Conservation (phyloP, 2,113 vertebrate genomes). For the Colossoma macropomum region DNA sequence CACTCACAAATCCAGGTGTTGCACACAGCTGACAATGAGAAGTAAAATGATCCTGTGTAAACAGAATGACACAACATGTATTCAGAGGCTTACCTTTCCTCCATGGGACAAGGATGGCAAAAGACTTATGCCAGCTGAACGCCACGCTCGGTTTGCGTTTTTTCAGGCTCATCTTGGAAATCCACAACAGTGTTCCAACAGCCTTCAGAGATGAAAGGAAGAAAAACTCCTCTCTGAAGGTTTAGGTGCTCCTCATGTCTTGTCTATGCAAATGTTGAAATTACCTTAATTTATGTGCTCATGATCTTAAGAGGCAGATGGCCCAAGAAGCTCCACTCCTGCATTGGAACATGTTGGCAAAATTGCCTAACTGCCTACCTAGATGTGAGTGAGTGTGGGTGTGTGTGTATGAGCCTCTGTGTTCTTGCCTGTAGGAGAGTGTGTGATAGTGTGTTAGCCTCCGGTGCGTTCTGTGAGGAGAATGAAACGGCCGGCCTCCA, state of each 20-base stretch:
- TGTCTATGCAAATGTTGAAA: background rate
- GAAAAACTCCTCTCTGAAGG: conserved; percentile 12
- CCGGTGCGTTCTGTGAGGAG: conserved; percentile 58
- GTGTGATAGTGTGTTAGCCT: conserved; percentile 42
- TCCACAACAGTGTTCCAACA: conserved; percentile 18
- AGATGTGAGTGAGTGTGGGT: background rate
- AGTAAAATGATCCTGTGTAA: conserved; percentile 21
- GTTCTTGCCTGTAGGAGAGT: conserved; percentile 12
- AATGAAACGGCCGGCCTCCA: conserved; percentile 59
- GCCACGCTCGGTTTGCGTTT: conserved; percentile 69
- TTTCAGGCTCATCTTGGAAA: conserved; percentile 69
- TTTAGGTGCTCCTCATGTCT: conserved; percentile 51
- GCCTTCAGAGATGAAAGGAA: conserved; percentile 2
- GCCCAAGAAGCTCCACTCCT: conserved; percentile 12
- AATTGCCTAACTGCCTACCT: background rate
- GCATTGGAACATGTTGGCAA: conserved; percentile 9
- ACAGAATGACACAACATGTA: conserved; percentile 10
- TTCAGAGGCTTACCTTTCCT: conserved; percentile 76
- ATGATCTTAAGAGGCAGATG: conserved; percentile 12
- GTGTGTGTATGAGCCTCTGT: conserved; percentile 28
- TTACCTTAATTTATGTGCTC: conserved; percentile 15
- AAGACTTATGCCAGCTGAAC: conserved; percentile 81
- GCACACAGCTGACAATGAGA: conserved; percentile 7
- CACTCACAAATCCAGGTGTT: conserved; percentile 40
- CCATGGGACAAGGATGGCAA: conserved; percentile 78